A percentile compares a stretch with the other conserved stretches of the same genome.
phyloP scores from a whole-genome alignment of 1,140 invertebrate species.

The Temnothorax nylanderi region DNA sequence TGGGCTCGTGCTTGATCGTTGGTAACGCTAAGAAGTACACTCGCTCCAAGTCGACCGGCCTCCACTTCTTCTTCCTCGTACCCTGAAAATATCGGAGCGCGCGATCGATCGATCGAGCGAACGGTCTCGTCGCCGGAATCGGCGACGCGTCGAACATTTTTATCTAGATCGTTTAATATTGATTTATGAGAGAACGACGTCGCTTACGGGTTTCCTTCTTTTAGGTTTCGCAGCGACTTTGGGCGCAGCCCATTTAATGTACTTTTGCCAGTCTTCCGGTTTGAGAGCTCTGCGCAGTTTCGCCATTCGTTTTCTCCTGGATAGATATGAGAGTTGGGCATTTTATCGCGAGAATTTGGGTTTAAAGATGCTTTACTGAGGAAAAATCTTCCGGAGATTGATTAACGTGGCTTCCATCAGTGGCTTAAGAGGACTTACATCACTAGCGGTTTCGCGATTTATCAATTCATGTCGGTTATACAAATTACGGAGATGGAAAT shows the following conservation, averaged over 20 bases:
- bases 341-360: conserved; percentile 17
- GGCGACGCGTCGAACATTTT: background rate
- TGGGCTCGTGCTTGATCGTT: conserved; percentile 12
- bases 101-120: conserved; percentile 51
- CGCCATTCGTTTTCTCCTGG: conserved; percentile 69
- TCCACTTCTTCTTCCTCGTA: conserved; percentile 63
- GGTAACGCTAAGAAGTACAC: conserved; percentile 71
- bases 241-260: conserved; percentile 71
- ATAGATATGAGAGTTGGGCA: background rate
- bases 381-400: background rate
- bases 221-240: conserved; percentile 61
- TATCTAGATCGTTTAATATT: conserved; percentile 46
- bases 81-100: conserved; percentile 39
- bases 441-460: background rate
- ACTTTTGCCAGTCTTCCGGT: conserved; percentile 76
- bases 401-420: background rate
- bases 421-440: background rate
- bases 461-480: conserved; percentile 1
- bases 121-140: background rate
- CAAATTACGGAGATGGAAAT: background rate
- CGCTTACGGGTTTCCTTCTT: conserved; percentile 62
- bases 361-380: background rate
- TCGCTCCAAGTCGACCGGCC: conserved; percentile 53
- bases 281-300: conserved; percentile 69
- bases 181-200: conserved; percentile 4